phyloP scores from a whole-genome alignment of 1,140 invertebrate species.

The Solenopsis invicta region DNA sequence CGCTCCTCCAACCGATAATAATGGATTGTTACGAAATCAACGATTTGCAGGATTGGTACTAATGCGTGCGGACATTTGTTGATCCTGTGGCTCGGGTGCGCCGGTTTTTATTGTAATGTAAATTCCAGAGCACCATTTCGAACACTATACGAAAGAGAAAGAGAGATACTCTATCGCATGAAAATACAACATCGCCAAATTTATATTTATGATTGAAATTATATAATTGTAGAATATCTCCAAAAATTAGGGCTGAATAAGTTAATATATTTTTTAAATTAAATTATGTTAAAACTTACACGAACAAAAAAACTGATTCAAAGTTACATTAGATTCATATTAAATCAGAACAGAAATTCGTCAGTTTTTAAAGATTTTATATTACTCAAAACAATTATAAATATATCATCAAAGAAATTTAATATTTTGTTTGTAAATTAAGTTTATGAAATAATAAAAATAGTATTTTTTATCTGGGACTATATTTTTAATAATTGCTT shows the following conservation, averaged over 20 bases:
- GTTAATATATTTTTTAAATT: too few species aligned
- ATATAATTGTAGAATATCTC: neutral
- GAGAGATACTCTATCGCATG: neutral
- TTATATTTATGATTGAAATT: neutral
- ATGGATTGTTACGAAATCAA: slow-evolving; percentile 32
- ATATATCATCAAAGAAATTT: too few species aligned
- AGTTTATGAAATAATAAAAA: too few species aligned
- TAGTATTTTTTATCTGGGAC: too few species aligned
- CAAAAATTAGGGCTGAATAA: neutral
- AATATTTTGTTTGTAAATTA: too few species aligned
- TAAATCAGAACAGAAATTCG: too few species aligned
- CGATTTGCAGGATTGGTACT: slow-evolving; percentile 36
- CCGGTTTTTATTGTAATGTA: neutral
- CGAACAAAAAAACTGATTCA: too few species aligned
- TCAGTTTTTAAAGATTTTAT: too few species aligned
- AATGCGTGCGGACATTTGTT: neutral
- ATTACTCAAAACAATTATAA: too few species aligned
- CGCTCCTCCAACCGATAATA: slow-evolving; percentile 28
- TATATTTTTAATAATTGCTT: too few species aligned
- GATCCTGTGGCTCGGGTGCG: neutral
- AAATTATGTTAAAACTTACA: too few species aligned
- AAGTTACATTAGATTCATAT: too few species aligned
- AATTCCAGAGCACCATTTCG: neutral
- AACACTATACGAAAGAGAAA: neutral
- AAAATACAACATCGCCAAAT: neutral